Base-by-base conservation (phyloP, 2,888 invertebrate genomes). In the Euproctis similis region DNA sequence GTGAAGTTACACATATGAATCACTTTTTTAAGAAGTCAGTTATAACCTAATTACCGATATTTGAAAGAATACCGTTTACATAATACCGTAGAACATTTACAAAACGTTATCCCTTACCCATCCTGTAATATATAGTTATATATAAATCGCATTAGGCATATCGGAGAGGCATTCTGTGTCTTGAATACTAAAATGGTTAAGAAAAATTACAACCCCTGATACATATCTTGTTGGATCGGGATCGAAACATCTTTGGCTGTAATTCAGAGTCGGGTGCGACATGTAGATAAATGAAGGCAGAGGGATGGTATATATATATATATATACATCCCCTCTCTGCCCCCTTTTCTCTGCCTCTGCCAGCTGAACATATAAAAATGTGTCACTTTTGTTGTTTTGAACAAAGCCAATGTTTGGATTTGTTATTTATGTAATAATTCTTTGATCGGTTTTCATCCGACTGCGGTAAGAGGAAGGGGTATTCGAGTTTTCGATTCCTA, bases 161-260 rank as follows among this genome's bases (percentile, higher is more conserved):
- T 59, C 57, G 55, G 54, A 44, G 58, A 53, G 55, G 51, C 53
- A 56, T 51, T 57, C 56, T 69, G 64, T 56, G 66, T 53, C 60
- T 50, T 65, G 73, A 72, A 74, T 74, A 72, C 68, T 72, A 68
- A 61, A 28, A 32, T 55, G 62, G 53, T 47, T 53, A 59, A 70
- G 70, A 74, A 70, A 78, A 75, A 75, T 77, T 75, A 77, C 71
- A 57, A 49, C 48, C n/a, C 58, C 53, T 57, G 67, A 71, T 71
- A 64, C 64, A 66, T 71, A 72, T 74, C 66, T 67, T 46, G 47
- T 42, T 39, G 55, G 52, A 61, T 61, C 47, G 59, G 41, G 58
- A 63, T 66, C 65, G 67, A 61, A 64, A 59, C 67, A 62, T 70
- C 59, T 59, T 48, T 49, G 64, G 59, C 56, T 58, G 65, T 68